These are phyloP conservation scores for Trichogramma dendrolimi DNA, from an alignment of 2,888 invertebrate genomes.

Conservation along the genomic window DNA sequence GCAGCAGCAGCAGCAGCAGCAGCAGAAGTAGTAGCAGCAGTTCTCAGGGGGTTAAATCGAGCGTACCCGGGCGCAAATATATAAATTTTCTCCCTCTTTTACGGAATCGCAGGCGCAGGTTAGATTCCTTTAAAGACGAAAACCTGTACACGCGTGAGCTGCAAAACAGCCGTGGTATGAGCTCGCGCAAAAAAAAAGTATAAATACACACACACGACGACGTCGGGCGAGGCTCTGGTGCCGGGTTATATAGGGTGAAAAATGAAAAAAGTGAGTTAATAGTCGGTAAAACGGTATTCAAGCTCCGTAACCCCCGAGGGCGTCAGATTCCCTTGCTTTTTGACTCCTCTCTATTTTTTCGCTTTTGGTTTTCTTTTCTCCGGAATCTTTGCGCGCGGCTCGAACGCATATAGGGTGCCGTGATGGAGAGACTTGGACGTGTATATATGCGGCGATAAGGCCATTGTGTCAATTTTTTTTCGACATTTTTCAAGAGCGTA, in stretches of 20 bases:
- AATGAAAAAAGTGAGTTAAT: slow-evolving; percentile 50
- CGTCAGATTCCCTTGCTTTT: slow-evolving; percentile 27
- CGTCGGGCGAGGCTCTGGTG: too few species aligned
- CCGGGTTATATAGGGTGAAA: too few species aligned
- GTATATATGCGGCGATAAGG: too few species aligned
- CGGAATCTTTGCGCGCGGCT: slow-evolving; percentile 28
- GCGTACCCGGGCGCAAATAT: slow-evolving; percentile 35
- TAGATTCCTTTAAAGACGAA: slow-evolving; percentile 5
- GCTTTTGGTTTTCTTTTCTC: slow-evolving; percentile 29
- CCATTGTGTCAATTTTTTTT: not conserved
- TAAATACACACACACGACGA: slow-evolving; percentile 19
- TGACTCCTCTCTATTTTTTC: slow-evolving; percentile 22
- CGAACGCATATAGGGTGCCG: slow-evolving; percentile 27
- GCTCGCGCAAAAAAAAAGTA: slow-evolving; percentile 1
- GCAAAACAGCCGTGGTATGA: slow-evolving; percentile 20
- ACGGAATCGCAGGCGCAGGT: slow-evolving; percentile 26
- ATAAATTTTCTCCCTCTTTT: slow-evolving; percentile 11
- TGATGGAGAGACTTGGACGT: not conserved
- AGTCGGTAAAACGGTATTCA: slow-evolving; percentile 53
- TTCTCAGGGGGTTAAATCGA: slow-evolving; percentile 53
- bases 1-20: slow-evolving; percentile 19
- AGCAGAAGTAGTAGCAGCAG: slow-evolving; percentile 36
- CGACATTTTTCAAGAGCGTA: not conserved
- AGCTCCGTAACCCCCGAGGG: slow-evolving; percentile 42
- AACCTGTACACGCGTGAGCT: slow-evolving; percentile 34